Evolutionary conservation across 2,797 vertebrate species (phyloP).

Genomic region (Amblyopsis hoosieri): DNA sequence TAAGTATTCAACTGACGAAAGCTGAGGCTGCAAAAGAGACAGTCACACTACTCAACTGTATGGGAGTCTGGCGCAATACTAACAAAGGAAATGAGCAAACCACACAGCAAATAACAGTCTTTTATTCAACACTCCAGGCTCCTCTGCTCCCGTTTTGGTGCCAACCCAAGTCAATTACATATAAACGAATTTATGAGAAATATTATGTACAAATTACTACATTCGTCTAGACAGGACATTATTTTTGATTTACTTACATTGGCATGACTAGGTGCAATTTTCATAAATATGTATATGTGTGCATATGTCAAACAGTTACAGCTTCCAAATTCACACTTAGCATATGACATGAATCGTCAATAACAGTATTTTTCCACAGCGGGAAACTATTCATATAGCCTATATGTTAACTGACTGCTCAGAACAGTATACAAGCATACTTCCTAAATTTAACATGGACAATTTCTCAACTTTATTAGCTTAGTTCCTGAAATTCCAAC

Average conservation of each 20-base stretch:
- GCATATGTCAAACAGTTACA: conserved; percentile 51
- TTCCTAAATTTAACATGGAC: conserved; percentile 14
- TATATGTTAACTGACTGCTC: not conserved
- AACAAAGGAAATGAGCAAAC: conserved; percentile 82
- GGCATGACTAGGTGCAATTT: conserved; percentile 48
- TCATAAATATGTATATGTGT: conserved; percentile 55
- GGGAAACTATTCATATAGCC: conserved; percentile 26
- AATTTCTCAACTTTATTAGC: conserved; percentile 21
- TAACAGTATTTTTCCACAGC: conserved; percentile 29
- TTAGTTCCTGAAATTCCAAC: conserved; percentile 21
- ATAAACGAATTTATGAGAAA: conserved; percentile 71
- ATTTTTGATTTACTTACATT: conserved; percentile 58
- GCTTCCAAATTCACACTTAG: conserved; percentile 53
- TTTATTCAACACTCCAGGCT: conserved; percentile 67
- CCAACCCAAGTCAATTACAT: conserved; percentile 65
- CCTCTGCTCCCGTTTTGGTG: conserved; percentile 57
- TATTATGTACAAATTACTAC: conserved; percentile 72
- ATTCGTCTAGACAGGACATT: conserved; percentile 73
- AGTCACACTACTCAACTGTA: conserved; percentile 59
- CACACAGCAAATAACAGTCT: conserved; percentile 75
- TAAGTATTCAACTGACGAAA: conserved; percentile 26
- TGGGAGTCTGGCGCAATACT: conserved; percentile 69
- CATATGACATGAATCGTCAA: conserved; percentile 49
- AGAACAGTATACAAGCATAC: conserved; percentile 20
- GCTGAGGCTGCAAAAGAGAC: conserved; percentile 64